Percentiles rank a stretch among this genome's conserved stretches.
phyloP scores from a whole-genome alignment of 2,113 vertebrate species.

The Copsychus sechellarum region DNA sequence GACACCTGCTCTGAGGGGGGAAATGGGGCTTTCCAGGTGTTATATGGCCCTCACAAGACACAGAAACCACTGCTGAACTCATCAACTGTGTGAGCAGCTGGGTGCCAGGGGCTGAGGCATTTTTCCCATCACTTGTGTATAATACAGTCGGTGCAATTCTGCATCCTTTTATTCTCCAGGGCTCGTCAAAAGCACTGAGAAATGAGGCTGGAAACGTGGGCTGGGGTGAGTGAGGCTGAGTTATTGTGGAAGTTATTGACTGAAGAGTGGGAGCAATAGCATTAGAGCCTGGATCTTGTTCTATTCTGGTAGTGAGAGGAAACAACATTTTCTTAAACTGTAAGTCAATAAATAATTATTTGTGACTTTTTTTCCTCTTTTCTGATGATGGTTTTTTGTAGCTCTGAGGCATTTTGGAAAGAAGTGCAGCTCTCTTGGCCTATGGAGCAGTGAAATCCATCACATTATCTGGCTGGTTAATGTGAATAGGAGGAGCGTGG shows the following conservation, averaged over 20 bases:
- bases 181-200: neutral
- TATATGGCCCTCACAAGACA: accelerated
- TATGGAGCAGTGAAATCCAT: neutral
- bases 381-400: neutral
- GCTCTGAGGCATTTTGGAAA: neutral
- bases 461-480: neutral
- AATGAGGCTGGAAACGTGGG: neutral
- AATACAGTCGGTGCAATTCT: neutral
- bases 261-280: constrained; percentile 9
- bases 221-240: neutral
- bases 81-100: neutral
- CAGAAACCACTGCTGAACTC: neutral
- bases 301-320: neutral
- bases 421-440: neutral
- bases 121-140: neutral
- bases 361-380: neutral
- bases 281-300: neutral
- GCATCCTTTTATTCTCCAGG: neutral
- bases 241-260: constrained; percentile 3
- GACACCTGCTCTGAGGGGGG: neutral
- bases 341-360: neutral
- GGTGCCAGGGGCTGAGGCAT: neutral
- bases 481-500: neutral
- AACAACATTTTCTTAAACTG: constrained; percentile 8
- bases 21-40: neutral